These are phyloP conservation scores for Himalopsyche tibetana DNA, from an alignment of 2,888 invertebrate species.

Conservation along the genomic window DNA sequence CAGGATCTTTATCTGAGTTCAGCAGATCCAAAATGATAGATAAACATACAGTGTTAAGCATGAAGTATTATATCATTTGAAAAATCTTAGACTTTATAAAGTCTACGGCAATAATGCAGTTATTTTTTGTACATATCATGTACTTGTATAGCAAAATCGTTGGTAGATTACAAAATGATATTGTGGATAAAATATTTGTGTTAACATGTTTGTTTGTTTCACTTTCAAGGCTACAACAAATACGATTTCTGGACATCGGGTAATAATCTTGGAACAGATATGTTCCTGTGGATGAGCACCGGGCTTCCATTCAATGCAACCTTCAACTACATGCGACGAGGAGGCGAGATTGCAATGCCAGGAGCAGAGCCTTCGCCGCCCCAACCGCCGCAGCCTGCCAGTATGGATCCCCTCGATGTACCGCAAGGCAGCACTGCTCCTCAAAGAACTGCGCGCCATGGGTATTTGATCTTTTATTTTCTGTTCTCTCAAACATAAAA, in stretches of 20 bases:
- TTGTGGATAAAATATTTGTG: too few relatives aligned
- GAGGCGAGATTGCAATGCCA: conserved; percentile 73
- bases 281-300: conserved; percentile 94
- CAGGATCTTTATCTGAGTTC: not conserved
- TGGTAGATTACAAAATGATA: too few relatives aligned
- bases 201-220: not conserved
- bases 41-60: not conserved
- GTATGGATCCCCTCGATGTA: conserved; percentile 80
- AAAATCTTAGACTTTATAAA: too few relatives aligned
- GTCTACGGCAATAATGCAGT: too few relatives aligned
- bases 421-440: conserved; percentile 86
- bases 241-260: conserved; percentile 94
- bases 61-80: not conserved
- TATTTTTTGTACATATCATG: too few relatives aligned
- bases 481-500: conserved; percentile 42
- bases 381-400: conserved; percentile 70
- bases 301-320: conserved; percentile 91
- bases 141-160: too few relatives aligned
- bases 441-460: conserved; percentile 86
- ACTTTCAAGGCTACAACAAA: conserved; percentile 81
- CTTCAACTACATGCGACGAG: conserved; percentile 85
- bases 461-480: conserved; percentile 71
- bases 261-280: conserved; percentile 90
- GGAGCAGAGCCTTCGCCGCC: conserved; percentile 73
- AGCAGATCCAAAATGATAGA: not conserved